Percentiles rank a stretch among this genome's conserved stretches.
These are phyloP conservation scores for Sminthurinus aureus DNA, from an alignment of 2,888 invertebrate genomes.

Conservation along the genomic window DNA sequence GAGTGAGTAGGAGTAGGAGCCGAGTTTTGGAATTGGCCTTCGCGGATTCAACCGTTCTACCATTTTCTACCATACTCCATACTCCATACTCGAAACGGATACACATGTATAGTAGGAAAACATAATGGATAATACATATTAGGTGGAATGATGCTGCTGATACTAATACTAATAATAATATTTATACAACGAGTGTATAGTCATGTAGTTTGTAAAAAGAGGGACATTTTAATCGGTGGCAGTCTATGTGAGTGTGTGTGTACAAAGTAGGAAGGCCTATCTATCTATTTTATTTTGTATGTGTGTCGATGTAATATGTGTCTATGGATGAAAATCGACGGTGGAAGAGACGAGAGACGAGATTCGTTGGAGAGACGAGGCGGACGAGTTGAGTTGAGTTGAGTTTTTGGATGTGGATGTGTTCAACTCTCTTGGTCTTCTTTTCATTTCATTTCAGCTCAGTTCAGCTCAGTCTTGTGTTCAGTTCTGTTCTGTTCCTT, in stretches of 20 bases:
- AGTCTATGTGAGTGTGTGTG: background rate
- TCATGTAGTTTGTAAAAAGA: conserved; percentile 41
- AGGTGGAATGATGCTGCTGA: no score
- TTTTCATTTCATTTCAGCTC: background rate
- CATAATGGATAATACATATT: no score
- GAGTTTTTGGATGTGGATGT: background rate
- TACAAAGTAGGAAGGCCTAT: no score
- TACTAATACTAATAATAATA: background rate
- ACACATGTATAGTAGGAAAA: no score
- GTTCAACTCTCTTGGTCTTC: background rate
- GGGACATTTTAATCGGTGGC: conserved; percentile 46
- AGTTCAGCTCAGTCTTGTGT: background rate
- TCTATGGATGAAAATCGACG: conserved; percentile 26
- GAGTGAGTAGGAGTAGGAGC: background rate
- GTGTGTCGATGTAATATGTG: no score
- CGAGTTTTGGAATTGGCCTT: conserved; percentile 23
- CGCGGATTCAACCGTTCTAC: no score
- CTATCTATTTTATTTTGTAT: no score
- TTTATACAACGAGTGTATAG: conserved; percentile 32
- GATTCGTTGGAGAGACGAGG: conserved; percentile 1
- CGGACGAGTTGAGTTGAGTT: conserved; percentile 7
- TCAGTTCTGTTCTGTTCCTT: conserved; percentile 1
- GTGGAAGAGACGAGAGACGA: conserved; percentile 7
- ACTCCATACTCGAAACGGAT: no score
- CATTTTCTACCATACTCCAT: no score